phyloP scores from a whole-genome alignment of 1,140 invertebrate species.

The Pantala flavescens region DNA sequence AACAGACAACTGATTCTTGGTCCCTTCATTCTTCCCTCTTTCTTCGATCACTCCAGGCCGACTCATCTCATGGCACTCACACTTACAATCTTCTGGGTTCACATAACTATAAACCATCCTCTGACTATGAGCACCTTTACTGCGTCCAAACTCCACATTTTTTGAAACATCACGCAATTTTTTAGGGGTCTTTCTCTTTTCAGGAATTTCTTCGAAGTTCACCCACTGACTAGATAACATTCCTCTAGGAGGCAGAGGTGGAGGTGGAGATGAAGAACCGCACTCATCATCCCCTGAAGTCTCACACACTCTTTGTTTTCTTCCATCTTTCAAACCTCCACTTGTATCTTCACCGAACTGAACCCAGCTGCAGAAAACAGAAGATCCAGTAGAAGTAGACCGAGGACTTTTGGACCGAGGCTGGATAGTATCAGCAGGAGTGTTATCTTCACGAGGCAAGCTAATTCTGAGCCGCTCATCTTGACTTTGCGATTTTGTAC shows the following conservation, averaged over 20 bases:
- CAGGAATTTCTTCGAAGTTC: slow-evolving; percentile 74
- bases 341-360: neutral
- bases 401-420: neutral
- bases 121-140: slow-evolving; percentile 28
- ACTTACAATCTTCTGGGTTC: slow-evolving; percentile 70
- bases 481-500: slow-evolving; percentile 32
- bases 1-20: slow-evolving; percentile 21
- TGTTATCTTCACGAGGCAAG: slow-evolving; percentile 48
- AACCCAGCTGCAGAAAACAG: neutral
- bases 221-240: slow-evolving; percentile 56
- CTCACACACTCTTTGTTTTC: neutral
- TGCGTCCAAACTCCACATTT: neutral
- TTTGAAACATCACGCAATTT: slow-evolving; percentile 42
- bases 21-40: neutral
- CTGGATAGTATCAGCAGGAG: slow-evolving; percentile 18
- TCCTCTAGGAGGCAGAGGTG: slow-evolving; percentile 27
- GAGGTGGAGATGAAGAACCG: slow-evolving; percentile 11
- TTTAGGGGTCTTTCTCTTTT: slow-evolving; percentile 62
- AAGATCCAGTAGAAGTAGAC: neutral
- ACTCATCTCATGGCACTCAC: slow-evolving; percentile 61
- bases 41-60: neutral
- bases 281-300: neutral
- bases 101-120: slow-evolving; percentile 54
- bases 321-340: neutral
- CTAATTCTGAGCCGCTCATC: slow-evolving; percentile 56